Evolutionary conservation across 2,113 vertebrate species (phyloP).

Genomic region (Empidonax alnorum): DNA sequence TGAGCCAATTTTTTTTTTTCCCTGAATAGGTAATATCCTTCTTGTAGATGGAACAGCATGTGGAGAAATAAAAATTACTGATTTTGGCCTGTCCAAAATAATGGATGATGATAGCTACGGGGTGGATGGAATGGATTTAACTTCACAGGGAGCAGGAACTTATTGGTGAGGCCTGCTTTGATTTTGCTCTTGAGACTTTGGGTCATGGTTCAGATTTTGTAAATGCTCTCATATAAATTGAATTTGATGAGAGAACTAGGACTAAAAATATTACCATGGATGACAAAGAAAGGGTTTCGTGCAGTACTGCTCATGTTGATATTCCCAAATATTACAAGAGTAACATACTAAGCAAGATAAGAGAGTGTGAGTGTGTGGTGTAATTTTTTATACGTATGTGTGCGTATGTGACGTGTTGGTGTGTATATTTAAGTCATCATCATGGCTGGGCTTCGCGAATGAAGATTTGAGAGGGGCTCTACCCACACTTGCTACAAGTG

Average conservation of each 20-base stretch:
- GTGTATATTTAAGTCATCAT: background rate
- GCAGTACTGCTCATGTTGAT: background rate
- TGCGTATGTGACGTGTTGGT: background rate
- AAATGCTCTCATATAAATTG: background rate
- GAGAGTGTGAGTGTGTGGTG: background rate
- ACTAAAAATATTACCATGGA: background rate
- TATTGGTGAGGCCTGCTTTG: slow-evolving; percentile 86
- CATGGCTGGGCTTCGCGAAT: no score
- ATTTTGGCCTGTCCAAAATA: slow-evolving; percentile 99
- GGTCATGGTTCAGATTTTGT: background rate
- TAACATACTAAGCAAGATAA: background rate
- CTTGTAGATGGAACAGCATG: slow-evolving; percentile 98
- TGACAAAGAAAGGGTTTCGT: background rate
- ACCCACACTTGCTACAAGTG: no score
- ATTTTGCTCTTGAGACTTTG: background rate
- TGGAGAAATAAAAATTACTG: slow-evolving; percentile 99
- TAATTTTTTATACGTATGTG: background rate
- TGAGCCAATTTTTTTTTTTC: background rate
- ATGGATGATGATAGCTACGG: slow-evolving; percentile 99
- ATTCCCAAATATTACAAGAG: background rate
- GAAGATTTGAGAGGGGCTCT: no score
- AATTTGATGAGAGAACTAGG: background rate
- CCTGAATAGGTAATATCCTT: slow-evolving; percentile 91
- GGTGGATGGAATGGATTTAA: slow-evolving; percentile 98
- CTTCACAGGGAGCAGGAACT: slow-evolving; percentile 97